Conservation (phyloP, 2,888 invertebrate genomes). For the Heterodera filipjevi region DNA sequence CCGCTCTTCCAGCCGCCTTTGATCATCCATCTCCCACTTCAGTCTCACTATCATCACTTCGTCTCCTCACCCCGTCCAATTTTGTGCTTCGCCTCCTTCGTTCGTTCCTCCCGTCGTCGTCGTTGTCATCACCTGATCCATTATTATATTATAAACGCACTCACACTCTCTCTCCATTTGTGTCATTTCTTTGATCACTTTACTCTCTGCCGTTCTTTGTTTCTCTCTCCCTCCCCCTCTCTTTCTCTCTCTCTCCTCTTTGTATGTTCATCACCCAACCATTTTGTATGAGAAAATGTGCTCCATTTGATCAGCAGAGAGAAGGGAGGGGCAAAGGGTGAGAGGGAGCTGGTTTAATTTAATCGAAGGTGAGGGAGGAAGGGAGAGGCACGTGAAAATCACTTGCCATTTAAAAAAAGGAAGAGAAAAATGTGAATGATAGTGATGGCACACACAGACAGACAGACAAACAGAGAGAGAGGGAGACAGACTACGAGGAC, state of each 20-base stretch:
- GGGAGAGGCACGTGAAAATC: not conserved
- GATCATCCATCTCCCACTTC: not conserved
- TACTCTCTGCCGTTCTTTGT: not conserved
- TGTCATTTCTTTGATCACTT: not conserved
- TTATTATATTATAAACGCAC: too few relatives aligned
- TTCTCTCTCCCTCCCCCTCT: not conserved
- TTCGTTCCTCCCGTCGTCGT: not conserved
- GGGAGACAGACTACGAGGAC: too few relatives aligned
- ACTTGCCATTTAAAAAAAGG: not conserved
- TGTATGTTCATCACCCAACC: not conserved
- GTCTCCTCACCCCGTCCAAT: not conserved
- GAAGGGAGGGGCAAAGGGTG: not conserved
- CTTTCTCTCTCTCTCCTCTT: not conserved
- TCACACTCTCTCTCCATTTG: not conserved
- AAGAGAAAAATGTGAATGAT: too few relatives aligned
- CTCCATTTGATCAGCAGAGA: not conserved
- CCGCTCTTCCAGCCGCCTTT: not conserved
- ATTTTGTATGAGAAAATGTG: not conserved
- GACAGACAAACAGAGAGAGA: too few relatives aligned
- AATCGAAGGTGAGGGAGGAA: not conserved
- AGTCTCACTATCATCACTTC: slow-evolving; percentile 1
- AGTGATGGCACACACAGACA: not conserved
- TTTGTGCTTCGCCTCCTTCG: not conserved
- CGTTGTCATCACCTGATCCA: slow-evolving; percentile 4
- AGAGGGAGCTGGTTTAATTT: not conserved